A percentile compares a stretch with the other conserved stretches of the same genome.
These are phyloP conservation scores for Spicauda simplicius DNA, from an alignment of 2,888 invertebrate genomes.

Conservation along the genomic window DNA sequence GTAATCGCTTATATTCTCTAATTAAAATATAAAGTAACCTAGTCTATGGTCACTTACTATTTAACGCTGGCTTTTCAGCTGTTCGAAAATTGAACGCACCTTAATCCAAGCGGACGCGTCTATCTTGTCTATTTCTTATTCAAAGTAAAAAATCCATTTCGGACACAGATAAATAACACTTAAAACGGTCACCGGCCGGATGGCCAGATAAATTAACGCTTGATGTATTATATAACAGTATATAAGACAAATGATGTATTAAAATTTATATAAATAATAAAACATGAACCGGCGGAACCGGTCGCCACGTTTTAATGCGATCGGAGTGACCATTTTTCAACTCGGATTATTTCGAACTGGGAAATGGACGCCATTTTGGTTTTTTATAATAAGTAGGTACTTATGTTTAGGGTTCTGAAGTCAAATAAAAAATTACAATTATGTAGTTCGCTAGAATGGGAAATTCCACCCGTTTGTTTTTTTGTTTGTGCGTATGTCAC, in stretches of 20 bases:
- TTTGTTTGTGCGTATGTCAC: too few relatives aligned
- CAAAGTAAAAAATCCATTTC: constrained; percentile 52
- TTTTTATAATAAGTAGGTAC: constrained; percentile 50
- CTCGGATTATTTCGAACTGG: constrained; percentile 53
- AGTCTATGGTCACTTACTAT: too few relatives aligned
- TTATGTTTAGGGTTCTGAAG: too few relatives aligned
- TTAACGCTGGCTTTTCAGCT: background rate
- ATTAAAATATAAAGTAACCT: too few relatives aligned
- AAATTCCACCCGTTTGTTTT: too few relatives aligned
- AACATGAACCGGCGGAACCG: constrained; percentile 56
- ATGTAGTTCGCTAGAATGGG: too few relatives aligned
- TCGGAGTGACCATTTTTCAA: constrained; percentile 69
- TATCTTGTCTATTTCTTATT: constrained; percentile 38
- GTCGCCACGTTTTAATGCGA: constrained; percentile 71
- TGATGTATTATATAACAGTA: constrained; percentile 74
- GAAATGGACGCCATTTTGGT: constrained; percentile 45
- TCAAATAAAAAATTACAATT: too few relatives aligned
- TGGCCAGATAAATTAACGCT: constrained; percentile 76
- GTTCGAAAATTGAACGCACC: constrained; percentile 7
- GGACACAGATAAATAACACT: constrained; percentile 56
- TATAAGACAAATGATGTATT: constrained; percentile 74
- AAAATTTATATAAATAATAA: constrained; percentile 60
- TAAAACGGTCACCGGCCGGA: constrained; percentile 65
- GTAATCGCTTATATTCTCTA: too few relatives aligned
- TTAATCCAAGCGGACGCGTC: constrained; percentile 33